Conservation (phyloP, 2,113 vertebrate genomes). For the Aldabrachelys gigantea region DNA sequence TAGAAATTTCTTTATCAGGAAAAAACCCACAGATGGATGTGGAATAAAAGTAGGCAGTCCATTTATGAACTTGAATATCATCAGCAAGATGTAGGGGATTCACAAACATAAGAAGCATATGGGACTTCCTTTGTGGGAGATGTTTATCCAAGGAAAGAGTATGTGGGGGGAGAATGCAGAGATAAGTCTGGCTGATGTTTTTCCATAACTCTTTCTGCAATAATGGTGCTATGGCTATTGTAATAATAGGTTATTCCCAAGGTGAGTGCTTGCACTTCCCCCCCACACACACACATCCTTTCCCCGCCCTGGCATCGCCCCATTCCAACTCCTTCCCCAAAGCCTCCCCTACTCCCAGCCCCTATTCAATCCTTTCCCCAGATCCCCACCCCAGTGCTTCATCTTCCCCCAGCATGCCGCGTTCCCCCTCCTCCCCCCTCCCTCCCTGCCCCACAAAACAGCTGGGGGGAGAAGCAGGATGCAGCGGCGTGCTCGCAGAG, state of each 20-base stretch:
- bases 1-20: background rate
- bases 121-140: background rate
- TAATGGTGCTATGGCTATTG: background rate
- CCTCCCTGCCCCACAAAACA: no score
- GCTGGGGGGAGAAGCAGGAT: no score
- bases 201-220: background rate
- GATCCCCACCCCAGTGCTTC: no score
- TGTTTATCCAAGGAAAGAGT: background rate
- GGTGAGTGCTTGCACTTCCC: accelerated
- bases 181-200: background rate
- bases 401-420: no score
- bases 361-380: no score
- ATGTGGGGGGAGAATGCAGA: background rate
- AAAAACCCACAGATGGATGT: background rate
- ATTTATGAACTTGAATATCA: background rate
- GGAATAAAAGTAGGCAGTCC: background rate
- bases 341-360: no score
- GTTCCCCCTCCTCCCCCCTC: no score
- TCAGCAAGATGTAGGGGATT: background rate
- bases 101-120: background rate
- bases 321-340: no score
- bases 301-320: no score
- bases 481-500: no score
- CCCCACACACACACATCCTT: no score
- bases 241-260: background rate